These are phyloP conservation scores for Lacanobia oleracea DNA, from an alignment of 2,888 invertebrate species.

Conservation along the genomic window DNA sequence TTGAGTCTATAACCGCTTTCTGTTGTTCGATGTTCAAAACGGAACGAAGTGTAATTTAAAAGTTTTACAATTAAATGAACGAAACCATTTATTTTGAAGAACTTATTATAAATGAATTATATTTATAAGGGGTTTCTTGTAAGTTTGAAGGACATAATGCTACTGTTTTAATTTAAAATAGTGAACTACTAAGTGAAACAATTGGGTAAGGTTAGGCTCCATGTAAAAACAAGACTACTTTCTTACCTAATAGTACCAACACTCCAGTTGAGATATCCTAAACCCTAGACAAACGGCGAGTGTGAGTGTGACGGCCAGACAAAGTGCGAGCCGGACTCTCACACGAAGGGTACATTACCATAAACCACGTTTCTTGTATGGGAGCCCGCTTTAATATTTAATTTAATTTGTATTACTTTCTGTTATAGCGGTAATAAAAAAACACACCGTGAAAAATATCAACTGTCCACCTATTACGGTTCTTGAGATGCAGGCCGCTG, in stretches of 20 bases:
- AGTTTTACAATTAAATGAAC: constrained; percentile 48
- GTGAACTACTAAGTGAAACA: too few relatives aligned
- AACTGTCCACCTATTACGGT: too few relatives aligned
- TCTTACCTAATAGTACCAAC: background rate
- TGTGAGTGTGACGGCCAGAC: too few relatives aligned
- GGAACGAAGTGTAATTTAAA: constrained; percentile 45
- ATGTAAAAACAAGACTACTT: background rate
- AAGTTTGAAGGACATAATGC: background rate
- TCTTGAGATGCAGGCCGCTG: too few relatives aligned
- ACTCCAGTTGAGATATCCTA: background rate
- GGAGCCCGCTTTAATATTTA: too few relatives aligned
- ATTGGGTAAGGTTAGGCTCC: background rate
- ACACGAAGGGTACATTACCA: too few relatives aligned
- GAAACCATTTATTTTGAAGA: constrained; percentile 39
- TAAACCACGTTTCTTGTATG: too few relatives aligned
- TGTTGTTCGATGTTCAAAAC: constrained; percentile 35
- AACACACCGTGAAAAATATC: too few relatives aligned
- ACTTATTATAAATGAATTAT: constrained; percentile 8
- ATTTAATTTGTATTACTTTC: too few relatives aligned
- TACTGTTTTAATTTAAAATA: background rate
- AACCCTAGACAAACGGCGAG: background rate
- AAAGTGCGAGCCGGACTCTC: too few relatives aligned
- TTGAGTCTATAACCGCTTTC: constrained; percentile 49
- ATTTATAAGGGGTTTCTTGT: constrained; percentile 13
- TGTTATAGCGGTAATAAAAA: too few relatives aligned